These are phyloP conservation scores for Podarcis siculus DNA, from an alignment of 2,797 vertebrate genomes.

Conservation along the genomic window DNA sequence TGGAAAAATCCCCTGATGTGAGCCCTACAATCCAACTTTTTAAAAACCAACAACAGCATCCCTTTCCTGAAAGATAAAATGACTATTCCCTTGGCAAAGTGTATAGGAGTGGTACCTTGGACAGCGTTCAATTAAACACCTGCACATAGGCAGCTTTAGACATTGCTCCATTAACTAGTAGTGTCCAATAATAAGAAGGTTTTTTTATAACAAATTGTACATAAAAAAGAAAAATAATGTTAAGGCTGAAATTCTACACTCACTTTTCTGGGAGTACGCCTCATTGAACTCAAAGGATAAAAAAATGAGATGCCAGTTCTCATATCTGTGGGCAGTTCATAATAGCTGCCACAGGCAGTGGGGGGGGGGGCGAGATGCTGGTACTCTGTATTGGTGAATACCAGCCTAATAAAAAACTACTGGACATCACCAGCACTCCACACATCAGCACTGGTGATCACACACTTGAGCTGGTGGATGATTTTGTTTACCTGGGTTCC, in stretches of 20 bases:
- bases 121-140: not conserved
- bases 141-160: not conserved
- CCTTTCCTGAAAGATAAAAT: not conserved
- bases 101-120: not conserved
- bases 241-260: not conserved
- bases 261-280: no score
- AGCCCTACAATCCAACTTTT: no score
- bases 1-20: no score
- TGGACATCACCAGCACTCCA: no score
- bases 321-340: no score
- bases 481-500: no score
- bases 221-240: not conserved
- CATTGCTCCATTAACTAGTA: not conserved
- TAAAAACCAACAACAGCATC: not conserved
- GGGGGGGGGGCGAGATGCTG: fast-evolving
- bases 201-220: not conserved
- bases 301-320: no score
- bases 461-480: no score
- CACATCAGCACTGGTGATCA: no score
- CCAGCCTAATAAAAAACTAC: no score
- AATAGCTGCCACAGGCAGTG: no score
- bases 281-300: not conserved
- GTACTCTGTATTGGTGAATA: no score
- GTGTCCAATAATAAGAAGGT: not conserved
- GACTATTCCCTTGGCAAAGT: not conserved